Evolutionary conservation across 2,113 vertebrate genomes (phyloP), one percentile per base, ranked within the genome.

Genomic region (Ceyx cyanopectus): DNA sequence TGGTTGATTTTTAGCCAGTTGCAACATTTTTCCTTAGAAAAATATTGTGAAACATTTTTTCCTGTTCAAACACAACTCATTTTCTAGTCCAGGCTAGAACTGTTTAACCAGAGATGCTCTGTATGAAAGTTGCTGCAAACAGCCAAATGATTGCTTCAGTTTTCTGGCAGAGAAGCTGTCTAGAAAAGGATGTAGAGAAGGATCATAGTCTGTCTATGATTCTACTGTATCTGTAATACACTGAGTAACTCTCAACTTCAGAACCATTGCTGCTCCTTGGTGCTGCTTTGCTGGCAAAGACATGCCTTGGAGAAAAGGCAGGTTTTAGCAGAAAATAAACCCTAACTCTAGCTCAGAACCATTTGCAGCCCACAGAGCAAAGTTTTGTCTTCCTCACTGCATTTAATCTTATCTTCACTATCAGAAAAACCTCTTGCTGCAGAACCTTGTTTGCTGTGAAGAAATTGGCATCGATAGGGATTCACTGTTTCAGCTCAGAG

Each of bases 201-300:
- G 60, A 70, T 53, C 18, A 27, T 2, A n/a, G 29, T n/a, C n/a
- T n/a, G n/a, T n/a, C 29, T 72, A 6, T 1, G 4, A 77, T 32
- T 92, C 73, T 30, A 43, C 34, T 37, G 24, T 0, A 2, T 18
- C 11, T 2, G 1, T 82, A 69, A 56, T 45, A 86, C 7, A 2
- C 6, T 46, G 27, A 19, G 13, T 51, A 75, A 10, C 24, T 79
- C 45, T 85, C 46, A 17, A 46, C 62, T 83, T 40, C 29, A 61
- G 54, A 73, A 70, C 10, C 20, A 26, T 60, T 1, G 32, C 73
- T 81, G 76, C 57, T 34, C 30, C 57, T 73, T 0, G 0, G 14
- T 74, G 43, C 76, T 82, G 76, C 57, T 19, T 10, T 81, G 82
- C 68, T 92, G 82, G 65, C 53, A 83, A 74, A 60, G 20, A 13